Evolutionary conservation across 2,797 vertebrate species (phyloP).

Genomic region (Phoeniculus purpureus): DNA sequence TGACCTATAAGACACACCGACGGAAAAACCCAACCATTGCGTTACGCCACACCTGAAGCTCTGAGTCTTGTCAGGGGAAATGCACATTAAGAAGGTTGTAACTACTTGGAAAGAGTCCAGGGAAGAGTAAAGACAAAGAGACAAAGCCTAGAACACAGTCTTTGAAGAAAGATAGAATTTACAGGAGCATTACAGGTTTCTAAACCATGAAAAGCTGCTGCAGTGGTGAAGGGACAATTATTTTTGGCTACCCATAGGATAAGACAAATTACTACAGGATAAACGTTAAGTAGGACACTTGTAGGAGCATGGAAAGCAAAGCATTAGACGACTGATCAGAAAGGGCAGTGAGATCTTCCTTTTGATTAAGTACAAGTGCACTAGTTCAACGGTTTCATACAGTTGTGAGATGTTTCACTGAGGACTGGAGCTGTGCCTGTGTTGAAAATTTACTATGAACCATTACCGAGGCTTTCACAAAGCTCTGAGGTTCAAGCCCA

Average conservation of each 20-base stretch:
- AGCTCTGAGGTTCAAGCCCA: no score
- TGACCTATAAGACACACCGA: background rate
- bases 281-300: background rate
- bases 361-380: no score
- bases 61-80: background rate
- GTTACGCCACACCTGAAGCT: background rate
- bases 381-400: no score
- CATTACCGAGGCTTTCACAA: no score
- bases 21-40: background rate
- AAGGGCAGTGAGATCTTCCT: background rate
- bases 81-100: background rate
- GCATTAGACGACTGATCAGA: background rate
- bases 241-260: background rate
- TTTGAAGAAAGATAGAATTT: background rate
- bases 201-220: background rate
- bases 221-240: background rate
- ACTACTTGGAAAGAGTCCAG: background rate
- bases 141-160: background rate
- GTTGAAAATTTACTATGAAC: no score
- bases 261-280: background rate
- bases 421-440: no score
- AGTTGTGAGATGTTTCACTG: no score
- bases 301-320: background rate
- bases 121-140: background rate
- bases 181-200: background rate